Evolutionary conservation across 1,140 invertebrate genomes (phyloP), one percentile per base, ranked within the genome.

Genomic region (Bombus confusus): DNA sequence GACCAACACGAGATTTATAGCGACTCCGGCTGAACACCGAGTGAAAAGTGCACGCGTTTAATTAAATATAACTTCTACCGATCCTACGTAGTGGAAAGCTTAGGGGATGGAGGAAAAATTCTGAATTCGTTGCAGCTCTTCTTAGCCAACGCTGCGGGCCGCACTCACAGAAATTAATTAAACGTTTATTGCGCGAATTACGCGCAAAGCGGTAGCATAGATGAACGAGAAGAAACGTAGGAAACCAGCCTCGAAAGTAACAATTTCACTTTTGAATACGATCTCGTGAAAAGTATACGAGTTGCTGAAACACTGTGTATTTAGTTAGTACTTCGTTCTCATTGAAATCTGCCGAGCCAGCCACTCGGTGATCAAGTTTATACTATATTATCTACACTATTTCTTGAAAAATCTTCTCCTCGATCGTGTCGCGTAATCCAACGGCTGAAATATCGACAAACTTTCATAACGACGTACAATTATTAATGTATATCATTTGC

Each of bases 141-240:
- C 59, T 47, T 43, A 39, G 25, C 37, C 18, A 22, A 52, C 47
- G 47, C 18, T 52, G 47, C 18, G 18, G 12, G 22, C 28, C 1
- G 15, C 77, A 15, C 39, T 31, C 25, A 15, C 15, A 4, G 59
- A n/a, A 47, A 83, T 83, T 83, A 83, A 83, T 83, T 75, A 83
- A 83, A 83, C 71, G 80, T 75, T 83, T 64, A 75, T 82, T 34
- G 57, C 57, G 34, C 71, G 80, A 59, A 82, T 74, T 64, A 75
- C 28, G n/a, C 5, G 37, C 47, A 31, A 22, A 39, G 9, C 28
- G 6, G 25, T 6, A 3, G 71, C 18, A 15, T 10, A 13, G 37
- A 71, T 9, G 39, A 9, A n/a, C 25, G 5, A n/a, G 13, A 15
- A n/a, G 37, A 28, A 22, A 69, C 68, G 10, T 66, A 66, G 6